Percentiles rank a stretch among this genome's conserved stretches.
Conservation (phyloP, 2,113 vertebrate genomes). For the Burhinus oedicnemus region DNA sequence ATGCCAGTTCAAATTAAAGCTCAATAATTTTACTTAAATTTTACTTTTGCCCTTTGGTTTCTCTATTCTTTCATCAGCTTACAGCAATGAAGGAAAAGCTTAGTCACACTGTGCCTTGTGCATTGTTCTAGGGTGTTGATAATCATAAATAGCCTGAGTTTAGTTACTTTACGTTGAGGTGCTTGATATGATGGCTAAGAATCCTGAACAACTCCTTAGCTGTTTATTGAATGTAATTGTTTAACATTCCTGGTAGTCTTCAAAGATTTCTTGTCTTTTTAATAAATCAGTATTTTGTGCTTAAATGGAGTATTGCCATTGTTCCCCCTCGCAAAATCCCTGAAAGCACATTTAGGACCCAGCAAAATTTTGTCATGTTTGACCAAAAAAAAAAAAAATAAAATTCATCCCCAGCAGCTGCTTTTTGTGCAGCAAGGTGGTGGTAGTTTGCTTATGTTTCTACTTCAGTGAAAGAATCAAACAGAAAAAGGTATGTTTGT, state of each 20-base stretch:
- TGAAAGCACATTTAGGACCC: neutral
- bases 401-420: neutral
- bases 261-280: neutral
- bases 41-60: neutral
- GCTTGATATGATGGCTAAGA: neutral
- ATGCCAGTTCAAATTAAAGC: neutral
- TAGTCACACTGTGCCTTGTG: neutral
- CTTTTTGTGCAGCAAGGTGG: neutral
- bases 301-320: neutral
- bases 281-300: neutral
- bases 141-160: neutral
- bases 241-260: neutral
- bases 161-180: neutral
- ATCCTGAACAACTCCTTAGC: neutral
- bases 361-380: neutral
- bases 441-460: neutral
- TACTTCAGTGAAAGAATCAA: neutral
- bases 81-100: neutral
- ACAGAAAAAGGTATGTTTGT: neutral
- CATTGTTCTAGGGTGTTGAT: neutral
- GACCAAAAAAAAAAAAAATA: neutral
- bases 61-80: neutral
- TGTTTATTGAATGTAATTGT: neutral
- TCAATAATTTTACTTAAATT: neutral
- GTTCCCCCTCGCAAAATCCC: rapidly evolving